Evolutionary conservation across 2,797 vertebrate genomes (phyloP).

Genomic region (Xenopus petersii): DNA sequence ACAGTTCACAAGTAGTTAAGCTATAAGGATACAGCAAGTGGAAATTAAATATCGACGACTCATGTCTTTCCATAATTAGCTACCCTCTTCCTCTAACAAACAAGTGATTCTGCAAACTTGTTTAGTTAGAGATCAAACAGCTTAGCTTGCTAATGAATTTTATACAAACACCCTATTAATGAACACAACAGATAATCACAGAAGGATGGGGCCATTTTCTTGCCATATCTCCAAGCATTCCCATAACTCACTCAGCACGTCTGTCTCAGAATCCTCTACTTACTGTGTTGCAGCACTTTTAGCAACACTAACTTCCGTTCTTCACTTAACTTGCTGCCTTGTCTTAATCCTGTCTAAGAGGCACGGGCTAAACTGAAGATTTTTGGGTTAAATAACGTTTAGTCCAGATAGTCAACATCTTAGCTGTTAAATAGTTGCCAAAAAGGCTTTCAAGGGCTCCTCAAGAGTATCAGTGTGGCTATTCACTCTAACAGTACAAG

Average conservation of each 20-base stretch:
- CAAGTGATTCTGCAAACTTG: conserved; percentile 68
- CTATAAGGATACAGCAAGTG: conserved; percentile 58
- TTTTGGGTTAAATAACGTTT: too few relatives aligned
- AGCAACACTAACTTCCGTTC: too few relatives aligned
- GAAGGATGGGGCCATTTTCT: conserved; percentile 55
- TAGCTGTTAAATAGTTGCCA: too few relatives aligned
- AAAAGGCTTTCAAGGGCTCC: too few relatives aligned
- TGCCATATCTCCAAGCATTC: not conserved
- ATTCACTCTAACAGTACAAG: too few relatives aligned
- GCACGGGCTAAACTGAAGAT: too few relatives aligned
- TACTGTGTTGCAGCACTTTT: not conserved
- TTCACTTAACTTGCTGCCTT: too few relatives aligned
- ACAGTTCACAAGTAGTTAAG: conserved; percentile 34
- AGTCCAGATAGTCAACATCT: too few relatives aligned
- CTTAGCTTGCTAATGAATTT: conserved; percentile 69
- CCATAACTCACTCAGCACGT: not conserved
- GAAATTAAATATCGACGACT: conserved; percentile 69
- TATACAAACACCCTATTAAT: conserved; percentile 73
- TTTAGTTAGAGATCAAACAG: conserved; percentile 76
- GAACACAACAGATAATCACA: conserved; percentile 72
- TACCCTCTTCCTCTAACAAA: conserved; percentile 59
- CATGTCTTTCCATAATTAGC: conserved; percentile 76
- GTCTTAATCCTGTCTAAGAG: too few relatives aligned
- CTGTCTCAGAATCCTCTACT: not conserved
- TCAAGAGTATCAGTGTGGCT: too few relatives aligned